These are phyloP conservation scores for Leuciscus waleckii DNA, from an alignment of 2,797 vertebrate species.

Conservation along the genomic window DNA sequence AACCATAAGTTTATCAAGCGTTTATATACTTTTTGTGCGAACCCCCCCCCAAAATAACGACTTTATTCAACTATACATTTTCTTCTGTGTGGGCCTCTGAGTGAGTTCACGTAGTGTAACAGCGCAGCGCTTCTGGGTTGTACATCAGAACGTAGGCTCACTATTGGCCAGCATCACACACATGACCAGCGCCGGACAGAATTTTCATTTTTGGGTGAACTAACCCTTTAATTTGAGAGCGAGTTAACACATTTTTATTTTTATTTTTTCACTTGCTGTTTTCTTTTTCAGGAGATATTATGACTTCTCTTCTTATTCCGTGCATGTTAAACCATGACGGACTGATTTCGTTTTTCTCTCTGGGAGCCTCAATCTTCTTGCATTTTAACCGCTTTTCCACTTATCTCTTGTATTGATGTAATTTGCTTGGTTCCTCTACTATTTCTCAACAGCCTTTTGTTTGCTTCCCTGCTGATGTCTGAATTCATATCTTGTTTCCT, in stretches of 20 bases:
- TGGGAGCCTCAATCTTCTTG: constrained; percentile 44
- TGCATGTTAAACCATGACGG: constrained; percentile 51
- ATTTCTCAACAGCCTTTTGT: constrained; percentile 75
- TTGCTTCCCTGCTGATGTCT: constrained; percentile 74
- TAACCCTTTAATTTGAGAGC: constrained; percentile 1
- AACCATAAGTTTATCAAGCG: too few species aligned
- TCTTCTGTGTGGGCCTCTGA: too few species aligned
- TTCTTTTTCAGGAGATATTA: constrained; percentile 33
- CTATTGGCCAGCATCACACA: too few species aligned
- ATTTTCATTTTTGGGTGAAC: too few species aligned
- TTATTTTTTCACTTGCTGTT: constrained; percentile 14
- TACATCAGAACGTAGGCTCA: too few species aligned
- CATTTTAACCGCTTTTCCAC: constrained; percentile 66
- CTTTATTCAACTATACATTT: too few species aligned
- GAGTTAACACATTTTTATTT: constrained; percentile 20
- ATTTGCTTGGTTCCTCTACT: constrained; percentile 76
- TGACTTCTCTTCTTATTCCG: constrained; percentile 45
- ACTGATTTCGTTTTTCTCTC: constrained; percentile 52
- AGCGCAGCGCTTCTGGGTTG: too few species aligned
- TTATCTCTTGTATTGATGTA: constrained; percentile 71
- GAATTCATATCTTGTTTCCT: constrained; percentile 73
- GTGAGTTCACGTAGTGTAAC: too few species aligned
- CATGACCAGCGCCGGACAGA: too few species aligned
- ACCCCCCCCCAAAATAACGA: too few species aligned
- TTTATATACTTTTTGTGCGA: too few species aligned